Conservation (phyloP, 2,797 vertebrate genomes). For the Arvicola amphibius region DNA sequence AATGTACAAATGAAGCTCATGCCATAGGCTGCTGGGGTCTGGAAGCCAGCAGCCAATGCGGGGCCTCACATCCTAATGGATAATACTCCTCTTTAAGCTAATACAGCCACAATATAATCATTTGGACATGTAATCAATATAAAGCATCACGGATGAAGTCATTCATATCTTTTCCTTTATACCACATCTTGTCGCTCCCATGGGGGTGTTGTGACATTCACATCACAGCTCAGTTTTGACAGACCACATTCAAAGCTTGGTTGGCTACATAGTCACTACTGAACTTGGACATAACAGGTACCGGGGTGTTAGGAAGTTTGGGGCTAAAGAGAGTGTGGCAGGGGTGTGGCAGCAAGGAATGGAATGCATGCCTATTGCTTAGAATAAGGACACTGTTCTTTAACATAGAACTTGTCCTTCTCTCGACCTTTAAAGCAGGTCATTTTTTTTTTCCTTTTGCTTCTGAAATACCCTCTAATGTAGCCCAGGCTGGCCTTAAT, state of each 20-base stretch:
- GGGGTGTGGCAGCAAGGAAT: background rate
- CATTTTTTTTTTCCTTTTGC: background rate
- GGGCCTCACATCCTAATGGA: background rate
- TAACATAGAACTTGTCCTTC: background rate
- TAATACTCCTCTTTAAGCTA: background rate
- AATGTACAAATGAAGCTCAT: background rate
- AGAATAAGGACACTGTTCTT: background rate
- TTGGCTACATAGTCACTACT: background rate
- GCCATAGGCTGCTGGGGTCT: no score
- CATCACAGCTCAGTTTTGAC: fast-evolving
- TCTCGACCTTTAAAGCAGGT: background rate
- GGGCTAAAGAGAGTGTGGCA: background rate
- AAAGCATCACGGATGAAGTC: background rate
- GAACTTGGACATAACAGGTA: background rate
- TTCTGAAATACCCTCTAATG: background rate
- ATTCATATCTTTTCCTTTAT: background rate
- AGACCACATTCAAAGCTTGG: fast-evolving
- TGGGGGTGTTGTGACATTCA: fast-evolving
- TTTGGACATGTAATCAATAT: background rate
- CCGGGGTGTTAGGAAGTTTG: fast-evolving
- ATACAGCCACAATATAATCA: background rate
- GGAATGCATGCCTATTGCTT: background rate
- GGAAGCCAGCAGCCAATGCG: background rate
- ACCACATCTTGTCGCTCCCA: background rate
- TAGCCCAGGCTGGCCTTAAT: background rate